A percentile compares a stretch with the other conserved stretches of the same genome.
Conservation (phyloP, 2,888 invertebrate genomes). For the Metacarcinus magister region DNA sequence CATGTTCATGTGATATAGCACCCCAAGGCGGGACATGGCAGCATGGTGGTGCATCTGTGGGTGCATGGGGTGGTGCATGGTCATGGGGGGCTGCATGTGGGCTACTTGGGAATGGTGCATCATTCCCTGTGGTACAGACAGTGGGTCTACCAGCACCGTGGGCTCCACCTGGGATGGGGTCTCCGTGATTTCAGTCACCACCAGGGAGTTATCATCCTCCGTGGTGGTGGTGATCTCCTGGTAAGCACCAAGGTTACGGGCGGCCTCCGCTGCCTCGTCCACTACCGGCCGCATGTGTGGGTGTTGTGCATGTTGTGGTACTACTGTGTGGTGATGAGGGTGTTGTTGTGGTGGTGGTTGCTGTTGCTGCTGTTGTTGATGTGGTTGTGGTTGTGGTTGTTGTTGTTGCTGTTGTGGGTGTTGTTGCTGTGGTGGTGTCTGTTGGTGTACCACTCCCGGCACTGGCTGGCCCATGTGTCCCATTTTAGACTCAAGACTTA, state of each 20-base stretch:
- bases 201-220: conserved; percentile 81
- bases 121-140: conserved; percentile 76
- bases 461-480: conserved; percentile 71
- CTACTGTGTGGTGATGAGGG: conserved; percentile 67
- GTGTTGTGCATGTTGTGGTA: conserved; percentile 71
- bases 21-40: conserved; percentile 79
- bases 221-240: conserved; percentile 75
- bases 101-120: conserved; percentile 81
- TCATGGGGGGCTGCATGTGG: conserved; percentile 80
- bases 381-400: conserved; percentile 70
- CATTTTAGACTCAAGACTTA: conserved; percentile 72
- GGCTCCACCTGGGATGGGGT: conserved; percentile 79
- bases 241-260: conserved; percentile 79
- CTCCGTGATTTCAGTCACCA: conserved; percentile 82
- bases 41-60: conserved; percentile 80
- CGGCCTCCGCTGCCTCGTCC: conserved; percentile 82
- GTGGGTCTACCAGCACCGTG: conserved; percentile 79
- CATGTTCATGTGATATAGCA: conserved; percentile 81
- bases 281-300: conserved; percentile 75
- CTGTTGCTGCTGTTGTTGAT: conserved; percentile 73
- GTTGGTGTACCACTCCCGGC: conserved; percentile 76
- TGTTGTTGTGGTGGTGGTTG: conserved; percentile 61
- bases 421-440: conserved; percentile 71
- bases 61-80: conserved; percentile 81
- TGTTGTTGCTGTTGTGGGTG: conserved; percentile 71